A percentile compares a stretch with the other conserved stretches of the same genome.
Evolutionary conservation across 2,113 vertebrate genomes (phyloP).

Genomic region (Tilapia sparmanii): DNA sequence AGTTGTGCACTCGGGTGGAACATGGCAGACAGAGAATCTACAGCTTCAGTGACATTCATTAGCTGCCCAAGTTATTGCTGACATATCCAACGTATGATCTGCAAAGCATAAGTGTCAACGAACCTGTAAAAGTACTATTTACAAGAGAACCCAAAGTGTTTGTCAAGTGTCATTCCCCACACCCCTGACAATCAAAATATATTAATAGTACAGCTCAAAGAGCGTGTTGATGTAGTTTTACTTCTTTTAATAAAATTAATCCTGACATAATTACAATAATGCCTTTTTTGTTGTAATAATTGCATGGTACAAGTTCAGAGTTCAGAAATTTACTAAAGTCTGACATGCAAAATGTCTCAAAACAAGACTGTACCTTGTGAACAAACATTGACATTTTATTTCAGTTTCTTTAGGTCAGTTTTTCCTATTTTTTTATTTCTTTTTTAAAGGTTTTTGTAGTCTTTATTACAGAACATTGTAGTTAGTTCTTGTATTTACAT

Average conservation of each 20-base stretch:
- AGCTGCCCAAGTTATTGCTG: constrained; percentile 99
- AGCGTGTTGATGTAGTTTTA: constrained; percentile 81
- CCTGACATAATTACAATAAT: constrained; percentile 98
- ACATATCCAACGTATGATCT: constrained; percentile 86
- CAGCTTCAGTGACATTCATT: constrained; percentile 99
- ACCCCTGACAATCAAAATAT: constrained; percentile 91
- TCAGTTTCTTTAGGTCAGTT: constrained; percentile 75
- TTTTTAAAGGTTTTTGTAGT: constrained; percentile 45
- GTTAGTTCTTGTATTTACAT: constrained; percentile 90
- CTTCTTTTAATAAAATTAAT: constrained; percentile 95
- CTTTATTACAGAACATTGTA: constrained; percentile 91
- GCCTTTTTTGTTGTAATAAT: constrained; percentile 90
- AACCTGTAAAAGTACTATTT: constrained; percentile 96
- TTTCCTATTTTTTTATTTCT: constrained; percentile 6
- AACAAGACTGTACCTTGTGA: constrained; percentile 95
- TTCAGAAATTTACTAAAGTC: constrained; percentile 90
- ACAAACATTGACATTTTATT: constrained; percentile 91
- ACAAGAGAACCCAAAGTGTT: constrained; percentile 95
- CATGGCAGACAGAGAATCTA: constrained; percentile 79
- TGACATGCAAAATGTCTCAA: constrained; percentile 98
- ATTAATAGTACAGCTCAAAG: constrained; percentile 98
- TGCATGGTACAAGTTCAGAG: constrained; percentile 91
- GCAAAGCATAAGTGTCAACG: constrained; percentile 94
- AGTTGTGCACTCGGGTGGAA: constrained; percentile 48
- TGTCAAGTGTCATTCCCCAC: constrained; percentile 78